phyloP scores from a whole-genome alignment of 2,797 vertebrate species.

The Gorsachius magnificus region DNA sequence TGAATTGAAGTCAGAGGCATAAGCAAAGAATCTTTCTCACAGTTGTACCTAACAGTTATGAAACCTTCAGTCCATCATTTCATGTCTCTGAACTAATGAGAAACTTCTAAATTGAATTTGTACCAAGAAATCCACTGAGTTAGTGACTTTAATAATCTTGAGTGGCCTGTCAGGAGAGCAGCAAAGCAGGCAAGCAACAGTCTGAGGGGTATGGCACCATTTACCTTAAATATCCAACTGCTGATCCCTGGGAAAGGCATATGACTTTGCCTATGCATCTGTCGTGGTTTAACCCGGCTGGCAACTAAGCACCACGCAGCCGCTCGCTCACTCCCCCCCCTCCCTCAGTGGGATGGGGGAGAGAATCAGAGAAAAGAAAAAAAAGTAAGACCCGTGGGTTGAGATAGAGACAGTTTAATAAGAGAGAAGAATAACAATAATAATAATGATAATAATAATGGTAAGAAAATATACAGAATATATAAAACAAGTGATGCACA shows the following conservation, averaged over 20 bases:
- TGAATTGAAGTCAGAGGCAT: neutral
- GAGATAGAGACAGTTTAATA: too few species aligned
- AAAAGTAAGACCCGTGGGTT: too few species aligned
- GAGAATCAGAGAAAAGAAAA: too few species aligned
- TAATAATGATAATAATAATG: too few species aligned
- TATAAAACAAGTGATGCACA: too few species aligned
- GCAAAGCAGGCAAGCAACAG: neutral
- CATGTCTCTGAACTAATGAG: neutral
- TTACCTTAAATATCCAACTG: neutral
- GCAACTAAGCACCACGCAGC: too few species aligned
- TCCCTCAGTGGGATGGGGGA: too few species aligned
- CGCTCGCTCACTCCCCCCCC: too few species aligned
- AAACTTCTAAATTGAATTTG: neutral
- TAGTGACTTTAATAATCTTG: neutral
- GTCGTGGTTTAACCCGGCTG: too few species aligned
- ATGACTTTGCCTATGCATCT: neutral
- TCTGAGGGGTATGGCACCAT: neutral
- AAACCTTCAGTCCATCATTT: neutral
- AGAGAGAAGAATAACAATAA: too few species aligned
- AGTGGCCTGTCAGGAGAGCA: neutral
- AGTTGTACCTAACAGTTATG: neutral
- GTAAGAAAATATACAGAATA: too few species aligned
- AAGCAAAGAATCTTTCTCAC: neutral
- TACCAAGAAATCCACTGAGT: neutral
- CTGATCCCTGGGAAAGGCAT: neutral